Evolutionary conservation across 2,113 vertebrate species (phyloP).

Genomic region (Acrocephalus arundinaceus): DNA sequence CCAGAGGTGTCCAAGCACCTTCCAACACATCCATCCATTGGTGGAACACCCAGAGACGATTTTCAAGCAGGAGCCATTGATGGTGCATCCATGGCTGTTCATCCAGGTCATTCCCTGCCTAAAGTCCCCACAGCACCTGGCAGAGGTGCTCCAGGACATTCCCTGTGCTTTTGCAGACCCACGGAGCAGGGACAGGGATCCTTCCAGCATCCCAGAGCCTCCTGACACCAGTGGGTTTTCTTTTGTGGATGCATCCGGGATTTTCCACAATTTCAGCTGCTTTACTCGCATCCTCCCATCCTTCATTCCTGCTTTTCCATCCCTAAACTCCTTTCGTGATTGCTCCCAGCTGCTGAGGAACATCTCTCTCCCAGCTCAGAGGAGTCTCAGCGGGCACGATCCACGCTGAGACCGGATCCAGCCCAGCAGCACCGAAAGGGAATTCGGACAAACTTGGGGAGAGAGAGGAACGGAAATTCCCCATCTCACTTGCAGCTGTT

Average conservation of each 20-base stretch:
- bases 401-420: background rate
- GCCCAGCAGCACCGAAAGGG: rapidly evolving
- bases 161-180: background rate
- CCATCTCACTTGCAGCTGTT: background rate
- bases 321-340: background rate
- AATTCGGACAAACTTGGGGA: background rate
- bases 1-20: background rate
- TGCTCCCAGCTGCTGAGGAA: background rate
- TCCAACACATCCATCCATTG: background rate
- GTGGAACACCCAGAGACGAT: background rate
- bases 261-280: background rate
- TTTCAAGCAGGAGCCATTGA: background rate
- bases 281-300: background rate
- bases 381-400: rapidly evolving
- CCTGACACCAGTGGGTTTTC: rapidly evolving
- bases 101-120: background rate
- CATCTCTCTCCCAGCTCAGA: background rate
- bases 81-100: background rate
- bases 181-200: background rate
- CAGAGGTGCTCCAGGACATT: background rate
- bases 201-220: background rate
- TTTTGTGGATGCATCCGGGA: background rate
- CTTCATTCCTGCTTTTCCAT: background rate
- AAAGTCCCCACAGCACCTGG: background rate
- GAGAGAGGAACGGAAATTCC: background rate